Evolutionary conservation across 2,888 invertebrate species (phyloP).

Genomic region (Amphipyra berbera): DNA sequence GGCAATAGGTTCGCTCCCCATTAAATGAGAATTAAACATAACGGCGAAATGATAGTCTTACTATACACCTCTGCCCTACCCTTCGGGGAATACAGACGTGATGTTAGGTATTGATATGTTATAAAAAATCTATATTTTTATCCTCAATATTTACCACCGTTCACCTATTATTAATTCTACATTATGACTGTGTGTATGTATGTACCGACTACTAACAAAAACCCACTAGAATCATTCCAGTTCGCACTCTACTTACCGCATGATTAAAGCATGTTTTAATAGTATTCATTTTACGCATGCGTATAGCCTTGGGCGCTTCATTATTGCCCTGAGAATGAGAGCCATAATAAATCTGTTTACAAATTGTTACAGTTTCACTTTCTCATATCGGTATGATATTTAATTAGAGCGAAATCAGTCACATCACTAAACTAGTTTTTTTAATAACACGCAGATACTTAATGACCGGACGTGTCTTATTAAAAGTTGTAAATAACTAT

Average conservation of each 20-base stretch:
- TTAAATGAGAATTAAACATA: too few relatives aligned
- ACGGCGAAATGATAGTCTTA: too few relatives aligned
- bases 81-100: too few relatives aligned
- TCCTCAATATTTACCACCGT: too few relatives aligned
- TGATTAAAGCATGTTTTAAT: slow-evolving; percentile 19
- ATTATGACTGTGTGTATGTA: too few relatives aligned
- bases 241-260: slow-evolving; percentile 16
- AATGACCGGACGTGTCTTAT: slow-evolving; percentile 37
- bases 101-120: too few relatives aligned
- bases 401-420: slow-evolving; percentile 34
- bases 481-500: slow-evolving; percentile 25
- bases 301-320: background rate
- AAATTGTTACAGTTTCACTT: slow-evolving; percentile 38
- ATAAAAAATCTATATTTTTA: too few relatives aligned
- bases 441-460: slow-evolving; percentile 26
- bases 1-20: too few relatives aligned
- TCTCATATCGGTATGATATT: slow-evolving; percentile 27
- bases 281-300: slow-evolving; percentile 17
- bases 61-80: too few relatives aligned
- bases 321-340: slow-evolving; percentile 2
- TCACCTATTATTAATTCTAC: too few relatives aligned
- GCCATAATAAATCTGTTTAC: slow-evolving; percentile 24
- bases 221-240: too few relatives aligned
- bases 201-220: too few relatives aligned
- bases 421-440: slow-evolving; percentile 33